These are phyloP conservation scores for Minunthozetes semirufus DNA, from an alignment of 2,888 invertebrate species.

Conservation along the genomic window DNA sequence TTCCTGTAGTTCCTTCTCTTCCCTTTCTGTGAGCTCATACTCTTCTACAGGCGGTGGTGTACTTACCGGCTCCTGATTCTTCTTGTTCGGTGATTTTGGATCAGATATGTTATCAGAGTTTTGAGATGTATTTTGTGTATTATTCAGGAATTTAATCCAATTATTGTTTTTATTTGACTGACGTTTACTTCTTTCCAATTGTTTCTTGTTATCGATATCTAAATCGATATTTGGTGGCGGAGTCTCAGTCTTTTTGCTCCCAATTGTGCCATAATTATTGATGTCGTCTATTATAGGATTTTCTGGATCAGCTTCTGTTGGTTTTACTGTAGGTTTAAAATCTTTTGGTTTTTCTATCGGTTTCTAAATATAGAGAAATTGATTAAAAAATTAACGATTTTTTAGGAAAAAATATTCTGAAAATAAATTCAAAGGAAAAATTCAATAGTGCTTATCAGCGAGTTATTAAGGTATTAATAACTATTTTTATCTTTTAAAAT, in stretches of 20 bases:
- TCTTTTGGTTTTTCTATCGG: not conserved
- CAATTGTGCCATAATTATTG: constrained; percentile 34
- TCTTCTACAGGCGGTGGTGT: constrained; percentile 24
- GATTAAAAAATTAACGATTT: too few relatives aligned
- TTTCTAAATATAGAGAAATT: too few relatives aligned
- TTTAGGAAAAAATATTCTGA: too few relatives aligned
- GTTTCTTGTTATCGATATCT: not conserved
- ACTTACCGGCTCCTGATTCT: not conserved
- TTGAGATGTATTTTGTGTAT: not conserved
- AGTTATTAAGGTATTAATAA: too few relatives aligned
- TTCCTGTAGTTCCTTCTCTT: constrained; percentile 40
- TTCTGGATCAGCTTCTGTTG: not conserved
- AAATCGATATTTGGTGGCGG: not conserved
- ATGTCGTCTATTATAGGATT: constrained; percentile 27
- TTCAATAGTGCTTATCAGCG: too few relatives aligned
- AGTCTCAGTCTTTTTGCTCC: constrained; percentile 13
- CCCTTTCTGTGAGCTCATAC: constrained; percentile 38
- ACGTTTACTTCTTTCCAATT: not conserved
- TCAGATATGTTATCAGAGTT: not conserved
- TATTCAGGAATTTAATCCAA: not conserved
- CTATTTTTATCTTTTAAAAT: too few relatives aligned
- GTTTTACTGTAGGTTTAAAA: not conserved
- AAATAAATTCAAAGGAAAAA: too few relatives aligned
- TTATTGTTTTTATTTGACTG: not conserved
- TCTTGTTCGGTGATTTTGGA: too few relatives aligned